Conservation (phyloP, 1,140 invertebrate species). For the Rhagoletis zephyria region DNA sequence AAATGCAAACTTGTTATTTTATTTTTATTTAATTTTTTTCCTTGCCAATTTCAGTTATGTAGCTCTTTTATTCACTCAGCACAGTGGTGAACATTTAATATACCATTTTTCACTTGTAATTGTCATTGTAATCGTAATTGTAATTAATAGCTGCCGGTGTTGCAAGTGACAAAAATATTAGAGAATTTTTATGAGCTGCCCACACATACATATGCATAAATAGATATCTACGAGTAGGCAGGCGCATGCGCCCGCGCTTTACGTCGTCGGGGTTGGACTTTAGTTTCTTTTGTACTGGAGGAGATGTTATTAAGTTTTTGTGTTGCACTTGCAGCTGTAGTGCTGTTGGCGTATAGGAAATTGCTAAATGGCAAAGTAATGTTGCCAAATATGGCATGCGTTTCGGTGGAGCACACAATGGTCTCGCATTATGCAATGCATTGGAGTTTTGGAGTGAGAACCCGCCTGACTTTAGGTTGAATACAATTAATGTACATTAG, state of each 20-base stretch:
- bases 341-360: neutral
- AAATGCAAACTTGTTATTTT: neutral
- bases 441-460: neutral
- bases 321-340: neutral
- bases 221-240: too few species aligned
- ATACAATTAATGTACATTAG: too few species aligned
- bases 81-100: conserved; percentile 30
- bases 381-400: neutral
- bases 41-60: neutral
- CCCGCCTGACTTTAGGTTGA: too few species aligned
- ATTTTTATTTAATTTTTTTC: neutral
- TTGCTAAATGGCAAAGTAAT: neutral
- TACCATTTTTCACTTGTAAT: conserved; percentile 35
- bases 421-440: neutral
- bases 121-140: conserved; percentile 41
- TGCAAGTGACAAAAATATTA: conserved; percentile 48
- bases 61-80: neutral
- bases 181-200: conserved; percentile 36
- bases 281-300: neutral
- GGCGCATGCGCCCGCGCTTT: neutral
- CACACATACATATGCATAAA: too few species aligned
- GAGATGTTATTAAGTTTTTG: neutral
- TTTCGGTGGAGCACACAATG: neutral
- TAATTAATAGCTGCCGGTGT: conserved; percentile 43
- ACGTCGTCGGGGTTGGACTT: neutral